Base-by-base conservation (phyloP, 2,797 vertebrate genomes). In the Nyctalus aviator region DNA sequence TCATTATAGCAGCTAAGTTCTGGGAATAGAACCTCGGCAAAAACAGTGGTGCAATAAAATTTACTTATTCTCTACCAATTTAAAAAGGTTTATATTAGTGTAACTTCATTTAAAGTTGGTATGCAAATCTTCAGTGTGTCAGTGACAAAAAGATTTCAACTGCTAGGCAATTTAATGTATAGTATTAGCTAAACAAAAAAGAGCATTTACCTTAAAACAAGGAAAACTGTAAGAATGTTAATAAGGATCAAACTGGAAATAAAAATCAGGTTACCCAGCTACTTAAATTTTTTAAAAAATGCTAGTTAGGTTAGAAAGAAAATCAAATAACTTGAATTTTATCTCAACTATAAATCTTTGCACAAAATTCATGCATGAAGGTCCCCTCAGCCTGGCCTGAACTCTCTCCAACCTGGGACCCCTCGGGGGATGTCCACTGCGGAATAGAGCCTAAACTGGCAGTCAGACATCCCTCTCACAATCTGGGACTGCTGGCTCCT, bases 1-100 rank as follows among this genome's bases (percentile, higher is more conserved):
- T 81, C 92, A 87, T 96, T 84, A 18, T 0, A 96, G 69, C 48
- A 92, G 88, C 88, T 97, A 94, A 96, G 55, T 96, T 97, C 79
- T 21, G 32, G 93, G 53, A 95, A 94, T 21, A 78, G 53, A 95
- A 93, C 32, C 53, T 93, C 93, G 90, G 35, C 83, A 96, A 97
- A 97, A 97, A 44, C 3, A 84, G 78, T 59, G 44, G 55, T 84
- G 50, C 12, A 85, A 55, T 93, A 88, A 96, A 91, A 95, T 90
- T 73, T 72, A 91, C 81, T 79, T 95, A 92, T 92, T 96, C 55
- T 90, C 59, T 90, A 83, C 50, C 23, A 72, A 53, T 48, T 59
- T 44, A 93, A 95, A 87, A 90, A 88, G 30, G 32, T 84, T 87
- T 96, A 78, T 81, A 91, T 93, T 84, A 69, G 7, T 90, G 92